Conservation (phyloP, 1,140 invertebrate genomes). For the Callitettix versicolor region DNA sequence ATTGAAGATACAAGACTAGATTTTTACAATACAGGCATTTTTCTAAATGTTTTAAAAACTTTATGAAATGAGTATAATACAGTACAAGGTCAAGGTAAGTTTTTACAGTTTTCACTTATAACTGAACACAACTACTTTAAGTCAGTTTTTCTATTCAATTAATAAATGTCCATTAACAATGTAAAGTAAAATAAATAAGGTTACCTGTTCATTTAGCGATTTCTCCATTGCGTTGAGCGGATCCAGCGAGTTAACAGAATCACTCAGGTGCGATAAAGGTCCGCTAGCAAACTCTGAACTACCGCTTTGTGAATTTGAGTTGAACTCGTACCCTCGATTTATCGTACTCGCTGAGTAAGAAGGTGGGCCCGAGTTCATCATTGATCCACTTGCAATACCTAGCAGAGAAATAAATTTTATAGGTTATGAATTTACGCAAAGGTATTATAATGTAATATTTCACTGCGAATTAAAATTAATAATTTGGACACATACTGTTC, state of each 20-base stretch:
- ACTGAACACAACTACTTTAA: no score
- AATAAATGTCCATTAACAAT: no score
- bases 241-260: conserved; percentile 74
- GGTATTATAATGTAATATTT: neutral
- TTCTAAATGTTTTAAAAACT: no score
- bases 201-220: conserved; percentile 77
- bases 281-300: conserved; percentile 50
- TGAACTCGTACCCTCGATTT: conserved; percentile 38
- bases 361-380: conserved; percentile 55
- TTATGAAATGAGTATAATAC: no score
- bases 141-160: no score
- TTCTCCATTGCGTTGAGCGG: conserved; percentile 87
- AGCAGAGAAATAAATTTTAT: conserved; percentile 11
- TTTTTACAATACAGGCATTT: no score
- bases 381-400: conserved; percentile 71
- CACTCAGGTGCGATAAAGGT: conserved; percentile 65
- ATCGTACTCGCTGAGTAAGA: conserved; percentile 19
- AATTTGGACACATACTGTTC: conserved; percentile 51
- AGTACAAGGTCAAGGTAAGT: no score
- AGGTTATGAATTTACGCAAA: no score
- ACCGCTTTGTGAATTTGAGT: conserved; percentile 27
- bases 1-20: no score
- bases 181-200: conserved; percentile 12
- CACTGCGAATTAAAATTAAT: neutral
- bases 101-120: no score